Conservation (phyloP, 2,888 invertebrate genomes). For the Lypha dubia region DNA sequence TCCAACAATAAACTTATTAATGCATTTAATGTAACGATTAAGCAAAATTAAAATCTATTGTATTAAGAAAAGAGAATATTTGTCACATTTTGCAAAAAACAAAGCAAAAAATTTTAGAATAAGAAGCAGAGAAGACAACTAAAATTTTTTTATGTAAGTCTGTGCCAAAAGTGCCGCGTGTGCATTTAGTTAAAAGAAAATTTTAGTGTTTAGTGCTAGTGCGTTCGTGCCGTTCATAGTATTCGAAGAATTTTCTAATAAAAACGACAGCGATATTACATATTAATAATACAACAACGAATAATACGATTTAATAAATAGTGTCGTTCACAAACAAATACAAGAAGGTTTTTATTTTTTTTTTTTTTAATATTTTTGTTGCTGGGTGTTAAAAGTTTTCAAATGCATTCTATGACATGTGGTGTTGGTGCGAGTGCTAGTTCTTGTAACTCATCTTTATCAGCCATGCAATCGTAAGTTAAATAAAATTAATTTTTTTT, state of each 20-base stretch:
- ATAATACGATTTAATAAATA: conserved; percentile 42
- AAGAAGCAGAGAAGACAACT: not conserved
- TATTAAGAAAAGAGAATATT: not conserved
- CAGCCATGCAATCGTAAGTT: conserved; percentile 77
- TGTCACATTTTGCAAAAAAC: conserved; percentile 15
- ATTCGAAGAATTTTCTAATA: conserved; percentile 50
- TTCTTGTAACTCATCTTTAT: conserved; percentile 64
- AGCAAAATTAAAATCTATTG: conserved; percentile 11
- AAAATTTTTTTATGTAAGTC: conserved; percentile 38
- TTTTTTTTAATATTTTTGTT: not conserved
- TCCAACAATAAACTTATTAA: conserved; percentile 19
- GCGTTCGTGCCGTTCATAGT: conserved; percentile 58
- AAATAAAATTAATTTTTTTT: conserved; percentile 10
- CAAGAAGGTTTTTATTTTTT: not conserved
- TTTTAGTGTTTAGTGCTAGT: conserved; percentile 12
- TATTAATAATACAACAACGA: conserved; percentile 21
- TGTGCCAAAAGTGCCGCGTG: conserved; percentile 71
- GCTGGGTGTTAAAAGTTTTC: conserved; percentile 67
- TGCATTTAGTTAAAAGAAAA: conserved; percentile 49
- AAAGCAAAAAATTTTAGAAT: not conserved
- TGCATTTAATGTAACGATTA: conserved; percentile 58
- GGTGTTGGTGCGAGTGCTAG: conserved; percentile 78
- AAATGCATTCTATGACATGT: conserved; percentile 82
- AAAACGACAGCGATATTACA: conserved; percentile 6
- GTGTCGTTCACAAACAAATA: conserved; percentile 6